phyloP scores from a whole-genome alignment of 2,797 vertebrate genomes.

The Epinephelus awoara region DNA sequence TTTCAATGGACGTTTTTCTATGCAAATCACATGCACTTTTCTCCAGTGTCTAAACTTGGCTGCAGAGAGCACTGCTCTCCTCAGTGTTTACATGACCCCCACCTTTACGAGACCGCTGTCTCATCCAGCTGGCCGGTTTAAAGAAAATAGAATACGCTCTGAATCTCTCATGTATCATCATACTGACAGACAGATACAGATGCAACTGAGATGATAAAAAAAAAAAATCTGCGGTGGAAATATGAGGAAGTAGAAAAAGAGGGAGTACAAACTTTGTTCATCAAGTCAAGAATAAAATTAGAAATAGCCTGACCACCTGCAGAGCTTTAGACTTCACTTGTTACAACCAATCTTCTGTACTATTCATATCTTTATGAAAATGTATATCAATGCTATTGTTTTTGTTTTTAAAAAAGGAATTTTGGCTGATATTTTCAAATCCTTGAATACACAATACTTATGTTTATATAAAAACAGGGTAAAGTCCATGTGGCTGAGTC shows the following conservation, averaged over 20 bases:
- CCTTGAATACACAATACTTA: no score
- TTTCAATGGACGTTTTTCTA: constrained; percentile 21
- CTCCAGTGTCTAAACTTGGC: constrained; percentile 15
- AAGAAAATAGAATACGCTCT: constrained; percentile 35
- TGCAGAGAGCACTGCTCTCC: not conserved
- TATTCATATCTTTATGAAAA: no score
- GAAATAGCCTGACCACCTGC: not conserved
- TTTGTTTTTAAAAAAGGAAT: no score
- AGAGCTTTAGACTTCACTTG: not conserved
- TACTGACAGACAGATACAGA: constrained; percentile 4
- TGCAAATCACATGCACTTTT: not conserved
- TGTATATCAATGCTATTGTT: no score
- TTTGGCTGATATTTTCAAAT: no score
- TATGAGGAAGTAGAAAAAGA: not conserved
- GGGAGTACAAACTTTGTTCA: not conserved
- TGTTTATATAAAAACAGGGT: no score
- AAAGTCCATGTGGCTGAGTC: no score
- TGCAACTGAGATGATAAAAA: not conserved
- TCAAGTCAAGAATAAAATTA: not conserved
- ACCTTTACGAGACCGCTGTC: constrained; percentile 28
- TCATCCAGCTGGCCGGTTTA: constrained; percentile 48
- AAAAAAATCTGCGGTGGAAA: not conserved
- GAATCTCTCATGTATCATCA: constrained; percentile 3
- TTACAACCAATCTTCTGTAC: no score
- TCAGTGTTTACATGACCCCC: constrained; percentile 35